phyloP scores from a whole-genome alignment of 2,888 invertebrate genomes.

The Trachelus troglodyta region DNA sequence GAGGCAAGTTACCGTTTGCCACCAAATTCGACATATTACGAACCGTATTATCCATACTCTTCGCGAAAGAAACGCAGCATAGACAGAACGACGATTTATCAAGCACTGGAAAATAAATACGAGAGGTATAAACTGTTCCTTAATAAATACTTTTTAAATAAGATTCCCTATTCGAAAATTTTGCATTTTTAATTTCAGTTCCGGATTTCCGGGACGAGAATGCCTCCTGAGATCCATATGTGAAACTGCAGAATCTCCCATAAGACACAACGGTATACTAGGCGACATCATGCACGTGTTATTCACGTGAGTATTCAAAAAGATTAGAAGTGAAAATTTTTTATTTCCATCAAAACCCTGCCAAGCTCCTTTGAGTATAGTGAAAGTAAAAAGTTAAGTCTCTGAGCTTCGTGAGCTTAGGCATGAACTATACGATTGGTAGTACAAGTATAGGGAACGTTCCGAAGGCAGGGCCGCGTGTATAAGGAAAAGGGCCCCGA shows the following conservation, averaged over 20 bases:
- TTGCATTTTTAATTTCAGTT: conserved; percentile 58
- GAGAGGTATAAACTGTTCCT: conserved; percentile 63
- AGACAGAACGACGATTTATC: conserved; percentile 70
- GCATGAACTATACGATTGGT: background rate
- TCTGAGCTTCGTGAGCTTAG: background rate
- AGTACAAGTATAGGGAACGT: background rate
- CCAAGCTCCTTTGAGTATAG: background rate
- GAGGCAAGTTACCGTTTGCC: conserved; percentile 76
- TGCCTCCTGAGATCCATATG: conserved; percentile 76
- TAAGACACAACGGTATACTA: conserved; percentile 74
- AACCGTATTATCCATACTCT: conserved; percentile 25
- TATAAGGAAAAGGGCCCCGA: conserved; percentile 48
- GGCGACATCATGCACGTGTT: conserved; percentile 76
- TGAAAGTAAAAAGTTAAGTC: background rate
- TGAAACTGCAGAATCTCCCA: conserved; percentile 70
- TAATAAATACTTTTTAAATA: background rate
- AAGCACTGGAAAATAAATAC: conserved; percentile 70
- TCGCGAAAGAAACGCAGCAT: conserved; percentile 68
- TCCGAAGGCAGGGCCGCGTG: conserved; percentile 41
- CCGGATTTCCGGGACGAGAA: conserved; percentile 70
- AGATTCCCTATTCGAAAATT: background rate
- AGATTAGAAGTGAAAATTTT: background rate
- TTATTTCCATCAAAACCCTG: background rate
- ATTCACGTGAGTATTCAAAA: conserved; percentile 71
- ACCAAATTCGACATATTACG: conserved; percentile 67